Percentiles rank a stretch among this genome's conserved stretches.
Evolutionary conservation across 2,888 invertebrate genomes (phyloP).

Genomic region (Neoscelio sp.): DNA sequence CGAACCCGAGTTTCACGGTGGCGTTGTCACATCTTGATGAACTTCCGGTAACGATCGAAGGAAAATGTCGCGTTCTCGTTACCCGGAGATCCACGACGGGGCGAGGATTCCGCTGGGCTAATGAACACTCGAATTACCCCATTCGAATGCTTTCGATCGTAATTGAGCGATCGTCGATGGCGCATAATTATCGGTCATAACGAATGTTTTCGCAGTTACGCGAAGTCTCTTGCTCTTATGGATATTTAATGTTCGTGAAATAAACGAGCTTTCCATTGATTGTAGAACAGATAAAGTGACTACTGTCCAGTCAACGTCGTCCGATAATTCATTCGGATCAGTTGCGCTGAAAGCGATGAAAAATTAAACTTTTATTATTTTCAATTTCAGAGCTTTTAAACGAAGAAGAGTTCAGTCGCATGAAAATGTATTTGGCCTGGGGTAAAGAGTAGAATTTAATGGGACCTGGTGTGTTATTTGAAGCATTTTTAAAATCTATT

Average conservation of each 20-base stretch:
- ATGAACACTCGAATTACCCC: constrained; percentile 64
- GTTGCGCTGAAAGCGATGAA: constrained; percentile 45
- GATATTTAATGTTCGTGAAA: constrained; percentile 52
- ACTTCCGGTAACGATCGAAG: constrained; percentile 82
- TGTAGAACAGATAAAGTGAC: constrained; percentile 37
- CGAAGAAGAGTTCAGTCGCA: constrained; percentile 35
- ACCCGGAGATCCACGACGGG: constrained; percentile 51
- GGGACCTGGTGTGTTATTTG: no score
- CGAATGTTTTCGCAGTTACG: constrained; percentile 62
- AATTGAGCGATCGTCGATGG: constrained; percentile 62
- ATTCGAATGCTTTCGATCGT: constrained; percentile 62
- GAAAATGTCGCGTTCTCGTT: constrained; percentile 75
- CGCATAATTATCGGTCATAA: constrained; percentile 63
- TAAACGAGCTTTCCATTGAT: constrained; percentile 40
- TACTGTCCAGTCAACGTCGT: constrained; percentile 33
- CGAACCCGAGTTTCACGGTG: constrained; percentile 81
- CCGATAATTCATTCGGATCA: constrained; percentile 49
- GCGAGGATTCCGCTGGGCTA: constrained; percentile 60
- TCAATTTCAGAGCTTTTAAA: constrained; percentile 21
- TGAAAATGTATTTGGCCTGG: no score
- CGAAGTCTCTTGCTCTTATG: constrained; percentile 34
- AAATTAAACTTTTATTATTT: constrained; percentile 57
- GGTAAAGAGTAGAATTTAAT: no score
- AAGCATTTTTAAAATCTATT: no score
- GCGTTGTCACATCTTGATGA: constrained; percentile 83